Percentiles rank a stretch among this genome's conserved stretches.
These are phyloP conservation scores for Monopis laevigella DNA, from an alignment of 2,888 invertebrate genomes.

Conservation along the genomic window DNA sequence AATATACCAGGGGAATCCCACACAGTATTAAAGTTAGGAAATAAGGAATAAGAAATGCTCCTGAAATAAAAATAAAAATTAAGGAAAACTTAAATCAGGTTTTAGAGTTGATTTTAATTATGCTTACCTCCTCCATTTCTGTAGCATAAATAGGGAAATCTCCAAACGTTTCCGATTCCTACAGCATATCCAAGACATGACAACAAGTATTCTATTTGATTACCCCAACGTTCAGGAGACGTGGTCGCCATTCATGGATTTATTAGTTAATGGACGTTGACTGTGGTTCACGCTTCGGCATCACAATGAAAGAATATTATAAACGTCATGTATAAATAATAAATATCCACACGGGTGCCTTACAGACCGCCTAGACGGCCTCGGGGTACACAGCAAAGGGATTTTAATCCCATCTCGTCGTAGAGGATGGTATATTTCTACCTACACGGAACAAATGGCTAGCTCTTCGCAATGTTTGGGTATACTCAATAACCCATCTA, in stretches of 20 bases:
- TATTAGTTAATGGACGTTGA: no score
- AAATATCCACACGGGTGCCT: no score
- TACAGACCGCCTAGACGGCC: no score
- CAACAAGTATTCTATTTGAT: slow-evolving; percentile 79
- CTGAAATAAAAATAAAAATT: slow-evolving; percentile 45
- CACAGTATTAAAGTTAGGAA: slow-evolving; percentile 81
- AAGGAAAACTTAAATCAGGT: not conserved
- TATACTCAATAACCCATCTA: no score
- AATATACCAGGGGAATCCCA: slow-evolving; percentile 87
- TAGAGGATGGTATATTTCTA: no score
- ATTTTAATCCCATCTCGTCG: no score
- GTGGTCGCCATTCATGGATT: slow-evolving; percentile 42
- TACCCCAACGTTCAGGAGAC: slow-evolving; percentile 74
- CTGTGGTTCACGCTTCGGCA: no score
- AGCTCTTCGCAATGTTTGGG: no score
- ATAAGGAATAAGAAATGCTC: slow-evolving; percentile 90
- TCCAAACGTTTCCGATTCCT: slow-evolving; percentile 87
- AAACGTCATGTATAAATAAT: no score
- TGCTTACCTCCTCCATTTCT: slow-evolving; percentile 83
- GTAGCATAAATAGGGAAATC: slow-evolving; percentile 88
- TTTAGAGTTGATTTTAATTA: not conserved
- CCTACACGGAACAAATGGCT: no score
- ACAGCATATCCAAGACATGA: slow-evolving; percentile 87
- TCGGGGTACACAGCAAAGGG: no score
- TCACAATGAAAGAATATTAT: no score